Base-by-base conservation (phyloP, 2,797 vertebrate genomes). In the Scleropages formosus region DNA sequence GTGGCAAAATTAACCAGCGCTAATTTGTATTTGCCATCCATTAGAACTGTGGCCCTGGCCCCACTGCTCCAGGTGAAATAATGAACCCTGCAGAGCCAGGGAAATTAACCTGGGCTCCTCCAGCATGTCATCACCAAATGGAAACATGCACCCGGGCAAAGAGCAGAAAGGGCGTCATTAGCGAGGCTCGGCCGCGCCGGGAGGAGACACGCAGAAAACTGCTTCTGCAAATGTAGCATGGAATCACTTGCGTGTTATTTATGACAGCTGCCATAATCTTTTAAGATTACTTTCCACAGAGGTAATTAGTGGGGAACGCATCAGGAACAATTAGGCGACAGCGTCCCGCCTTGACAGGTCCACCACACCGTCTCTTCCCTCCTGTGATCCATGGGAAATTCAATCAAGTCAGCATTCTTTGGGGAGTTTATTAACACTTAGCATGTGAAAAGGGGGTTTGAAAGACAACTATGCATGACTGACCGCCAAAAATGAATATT, bases 11-110 rank as follows among this genome's bases (percentile, higher is more conserved):
- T 91, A 84, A 93, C 95, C 92, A 94, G 92, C 91, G 87, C 91
- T 94, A 91, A 94, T 95, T 94, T 94, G 91, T 94, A 89, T 95
- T 92, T 95, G 92, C 91, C 90, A 67, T 91, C 91, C 93, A 94
- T 95, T 95, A 95, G 87, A 85, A 87, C 88, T 87, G 86, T 89
- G 87, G 88, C 90, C 89, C 91, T 89, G 87, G 90, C 86, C 88
- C 92, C 87, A 85, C 87, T 80, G 88, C 31, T 39, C 92, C 90
- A 88, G 85, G 86, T 90, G 89, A 90, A 90, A 89, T 89, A 91
- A 91, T 90, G 87, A 91, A 90, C 87, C 91, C 90, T 88, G 87
- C 22, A 84, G 92, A 89, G 85, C 79, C 84, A 81, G 78, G 86
- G 84, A 89, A 91, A 90, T 90, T 88, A 92, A 89, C 88, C 87